Evolutionary conservation across 2,113 vertebrate genomes (phyloP).

Genomic region (Phodopus roborovskii): DNA sequence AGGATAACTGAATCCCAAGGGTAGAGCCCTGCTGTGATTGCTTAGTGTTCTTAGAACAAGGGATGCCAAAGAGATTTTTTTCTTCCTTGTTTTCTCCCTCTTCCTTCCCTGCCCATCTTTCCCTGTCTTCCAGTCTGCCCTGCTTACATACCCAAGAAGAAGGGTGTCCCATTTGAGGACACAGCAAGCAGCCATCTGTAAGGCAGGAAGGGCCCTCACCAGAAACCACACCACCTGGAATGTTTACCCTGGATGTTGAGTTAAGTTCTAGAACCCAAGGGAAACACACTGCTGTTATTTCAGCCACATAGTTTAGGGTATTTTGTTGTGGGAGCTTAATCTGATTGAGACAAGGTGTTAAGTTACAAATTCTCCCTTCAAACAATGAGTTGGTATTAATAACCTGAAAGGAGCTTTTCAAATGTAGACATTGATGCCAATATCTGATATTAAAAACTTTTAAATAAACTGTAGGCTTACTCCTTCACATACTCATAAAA

Average conservation of each 20-base stretch:
- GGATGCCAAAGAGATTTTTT: background rate
- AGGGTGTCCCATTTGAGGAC: background rate
- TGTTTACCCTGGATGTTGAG: background rate
- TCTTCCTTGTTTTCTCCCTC: no score
- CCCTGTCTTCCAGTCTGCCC: background rate
- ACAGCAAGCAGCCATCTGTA: background rate
- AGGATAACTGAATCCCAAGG: background rate
- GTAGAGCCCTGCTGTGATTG: background rate
- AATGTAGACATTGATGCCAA: conserved; percentile 26
- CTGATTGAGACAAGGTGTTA: background rate
- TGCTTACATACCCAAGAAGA: background rate
- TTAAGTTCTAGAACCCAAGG: background rate
- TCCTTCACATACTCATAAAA: background rate
- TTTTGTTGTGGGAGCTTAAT: background rate
- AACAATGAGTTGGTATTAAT: background rate
- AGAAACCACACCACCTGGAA: background rate
- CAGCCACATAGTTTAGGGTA: background rate
- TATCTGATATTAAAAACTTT: conserved; percentile 11
- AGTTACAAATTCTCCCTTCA: background rate
- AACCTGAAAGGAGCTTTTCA: conserved; percentile 37
- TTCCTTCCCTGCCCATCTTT: background rate
- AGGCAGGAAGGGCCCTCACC: background rate
- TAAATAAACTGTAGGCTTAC: background rate
- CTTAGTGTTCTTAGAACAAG: background rate
- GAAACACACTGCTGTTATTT: conserved; percentile 12